phyloP scores from a whole-genome alignment of 2,888 invertebrate species.

The Lymantria monacha region DNA sequence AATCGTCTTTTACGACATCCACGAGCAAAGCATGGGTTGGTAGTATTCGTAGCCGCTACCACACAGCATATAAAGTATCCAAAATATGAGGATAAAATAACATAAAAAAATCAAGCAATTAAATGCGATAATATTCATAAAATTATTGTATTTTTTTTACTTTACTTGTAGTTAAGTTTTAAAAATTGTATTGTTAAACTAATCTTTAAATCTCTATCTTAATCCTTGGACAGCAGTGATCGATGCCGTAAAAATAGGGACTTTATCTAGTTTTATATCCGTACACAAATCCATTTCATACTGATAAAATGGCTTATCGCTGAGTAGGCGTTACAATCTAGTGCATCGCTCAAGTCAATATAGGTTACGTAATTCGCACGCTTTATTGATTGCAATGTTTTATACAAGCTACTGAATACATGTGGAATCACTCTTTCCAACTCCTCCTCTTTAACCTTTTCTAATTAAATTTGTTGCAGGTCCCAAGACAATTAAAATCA shows the following conservation, averaged over 20 bases:
- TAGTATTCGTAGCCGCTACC: too few species aligned
- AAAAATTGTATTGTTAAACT: slow-evolving; percentile 30
- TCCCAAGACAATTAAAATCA: too few species aligned
- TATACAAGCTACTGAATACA: too few species aligned
- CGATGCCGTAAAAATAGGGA: slow-evolving; percentile 46
- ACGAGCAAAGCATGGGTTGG: too few species aligned
- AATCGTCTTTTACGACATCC: too few species aligned
- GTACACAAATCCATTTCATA: slow-evolving; percentile 42
- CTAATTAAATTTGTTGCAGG: too few species aligned
- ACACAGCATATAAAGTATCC: too few species aligned
- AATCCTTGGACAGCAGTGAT: slow-evolving; percentile 59
- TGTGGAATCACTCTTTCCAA: too few species aligned
- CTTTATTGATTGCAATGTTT: slow-evolving; percentile 1
- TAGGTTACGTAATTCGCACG: slow-evolving; percentile 17
- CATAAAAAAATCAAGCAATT: background rate
- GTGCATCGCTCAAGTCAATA: slow-evolving; percentile 27
- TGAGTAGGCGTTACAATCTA: slow-evolving; percentile 30
- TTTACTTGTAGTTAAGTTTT: background rate
- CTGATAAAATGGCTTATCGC: slow-evolving; percentile 48
- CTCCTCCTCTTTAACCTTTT: too few species aligned
- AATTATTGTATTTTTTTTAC: background rate
- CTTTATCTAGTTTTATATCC: slow-evolving; percentile 32
- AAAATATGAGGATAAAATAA: too few species aligned
- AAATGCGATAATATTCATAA: background rate
- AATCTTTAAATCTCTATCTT: slow-evolving; percentile 58